A percentile compares a stretch with the other conserved stretches of the same genome.
Conservation (phyloP, 2,888 invertebrate species). For the Clunio marinus region DNA sequence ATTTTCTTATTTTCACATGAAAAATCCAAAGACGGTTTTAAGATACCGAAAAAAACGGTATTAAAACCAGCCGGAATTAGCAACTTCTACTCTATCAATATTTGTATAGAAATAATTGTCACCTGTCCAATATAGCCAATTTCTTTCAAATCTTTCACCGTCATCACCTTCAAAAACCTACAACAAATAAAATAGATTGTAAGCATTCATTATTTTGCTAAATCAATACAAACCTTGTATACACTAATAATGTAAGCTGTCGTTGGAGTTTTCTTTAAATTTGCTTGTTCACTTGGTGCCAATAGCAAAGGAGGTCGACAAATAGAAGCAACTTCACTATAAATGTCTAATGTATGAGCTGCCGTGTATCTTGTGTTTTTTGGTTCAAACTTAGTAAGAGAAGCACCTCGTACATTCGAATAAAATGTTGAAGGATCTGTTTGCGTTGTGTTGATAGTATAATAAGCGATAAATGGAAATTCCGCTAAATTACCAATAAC, state of each 20-base stretch:
- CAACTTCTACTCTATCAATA: conserved; percentile 3
- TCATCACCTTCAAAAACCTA: conserved; percentile 91
- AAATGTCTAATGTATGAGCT: conserved; percentile 75
- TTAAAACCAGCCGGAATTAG: no score
- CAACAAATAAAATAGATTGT: no score
- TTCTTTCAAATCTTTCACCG: conserved; percentile 84
- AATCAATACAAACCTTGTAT: conserved; percentile 60
- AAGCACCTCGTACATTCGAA: conserved; percentile 76
- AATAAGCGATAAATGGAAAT: conserved; percentile 87
- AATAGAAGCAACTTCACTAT: conserved; percentile 87
- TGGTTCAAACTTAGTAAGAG: conserved; percentile 81
- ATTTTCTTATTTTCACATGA: no score
- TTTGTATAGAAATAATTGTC: not conserved
- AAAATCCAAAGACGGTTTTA: no score
- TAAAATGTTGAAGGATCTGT: conserved; percentile 83
- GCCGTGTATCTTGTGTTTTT: conserved; percentile 72
- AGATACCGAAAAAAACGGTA: no score
- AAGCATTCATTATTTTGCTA: not conserved
- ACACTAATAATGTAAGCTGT: conserved; percentile 91
- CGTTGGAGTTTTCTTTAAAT: conserved; percentile 69
- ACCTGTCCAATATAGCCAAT: conserved; percentile 92
- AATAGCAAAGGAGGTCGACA: conserved; percentile 72
- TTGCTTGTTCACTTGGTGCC: conserved; percentile 66
- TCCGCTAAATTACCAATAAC: conserved; percentile 58
- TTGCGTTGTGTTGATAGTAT: conserved; percentile 81